Evolutionary conservation across 2,113 vertebrate species (phyloP).

Genomic region (Thamnophis sirtalis): DNA sequence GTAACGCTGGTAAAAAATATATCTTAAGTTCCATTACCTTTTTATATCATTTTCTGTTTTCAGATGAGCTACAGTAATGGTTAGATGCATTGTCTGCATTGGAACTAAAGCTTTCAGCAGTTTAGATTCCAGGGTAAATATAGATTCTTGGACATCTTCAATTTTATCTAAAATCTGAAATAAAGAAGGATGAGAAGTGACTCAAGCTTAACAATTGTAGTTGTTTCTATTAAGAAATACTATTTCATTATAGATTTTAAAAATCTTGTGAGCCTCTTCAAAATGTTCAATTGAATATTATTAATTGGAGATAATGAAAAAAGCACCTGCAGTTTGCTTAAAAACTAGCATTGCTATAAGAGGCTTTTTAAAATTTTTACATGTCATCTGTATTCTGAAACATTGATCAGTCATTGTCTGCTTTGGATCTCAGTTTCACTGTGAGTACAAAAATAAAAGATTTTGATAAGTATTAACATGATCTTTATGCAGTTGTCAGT

Average conservation of each 20-base stretch:
- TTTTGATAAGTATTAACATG: slow-evolving; percentile 56
- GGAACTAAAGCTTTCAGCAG: slow-evolving; percentile 48
- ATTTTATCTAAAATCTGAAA: slow-evolving; percentile 61
- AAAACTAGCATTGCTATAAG: not conserved
- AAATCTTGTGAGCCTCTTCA: not conserved
- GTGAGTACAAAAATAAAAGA: slow-evolving; percentile 29
- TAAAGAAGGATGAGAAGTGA: not conserved
- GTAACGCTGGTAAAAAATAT: not conserved
- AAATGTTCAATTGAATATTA: not conserved
- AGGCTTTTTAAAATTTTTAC: slow-evolving; percentile 22
- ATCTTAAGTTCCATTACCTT: slow-evolving; percentile 46
- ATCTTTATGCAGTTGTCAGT: slow-evolving; percentile 55
- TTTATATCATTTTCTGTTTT: slow-evolving; percentile 46
- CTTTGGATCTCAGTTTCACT: slow-evolving; percentile 28
- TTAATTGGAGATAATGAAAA: not conserved
- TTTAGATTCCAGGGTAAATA: slow-evolving; percentile 51
- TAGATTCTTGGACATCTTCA: slow-evolving; percentile 55
- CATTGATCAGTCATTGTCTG: not conserved
- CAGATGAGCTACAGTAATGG: slow-evolving; percentile 41
- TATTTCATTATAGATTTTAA: not conserved
- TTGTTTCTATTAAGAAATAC: not conserved
- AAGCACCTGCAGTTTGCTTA: not conserved
- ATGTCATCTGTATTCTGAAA: slow-evolving; percentile 16
- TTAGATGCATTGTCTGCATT: slow-evolving; percentile 46
- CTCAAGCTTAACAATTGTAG: not conserved